A percentile compares a stretch with the other conserved stretches of the same genome.
Evolutionary conservation across 2,797 vertebrate genomes (phyloP).

Genomic region (Pipistrellus nathusii): DNA sequence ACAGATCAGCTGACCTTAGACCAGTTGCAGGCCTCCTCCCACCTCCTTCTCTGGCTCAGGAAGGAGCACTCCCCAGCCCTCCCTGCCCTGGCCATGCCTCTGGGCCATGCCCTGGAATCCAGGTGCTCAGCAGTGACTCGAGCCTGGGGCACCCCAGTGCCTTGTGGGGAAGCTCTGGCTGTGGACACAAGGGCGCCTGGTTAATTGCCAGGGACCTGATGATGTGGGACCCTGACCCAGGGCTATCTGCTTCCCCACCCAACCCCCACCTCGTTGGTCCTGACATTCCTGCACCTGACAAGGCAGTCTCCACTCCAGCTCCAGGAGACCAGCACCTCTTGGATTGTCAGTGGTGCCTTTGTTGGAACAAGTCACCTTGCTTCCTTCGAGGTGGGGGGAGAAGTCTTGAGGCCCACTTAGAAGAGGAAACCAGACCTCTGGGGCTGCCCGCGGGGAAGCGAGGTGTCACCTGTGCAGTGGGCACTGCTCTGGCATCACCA

Average conservation of each 20-base stretch:
- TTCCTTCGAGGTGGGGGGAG: not conserved
- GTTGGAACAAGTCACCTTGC: not conserved
- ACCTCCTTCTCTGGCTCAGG: not conserved
- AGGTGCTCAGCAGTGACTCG: not conserved
- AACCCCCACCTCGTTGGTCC: not conserved
- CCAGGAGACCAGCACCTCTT: not conserved
- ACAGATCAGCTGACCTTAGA: not conserved
- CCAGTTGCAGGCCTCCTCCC: not conserved
- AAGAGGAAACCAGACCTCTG: not conserved
- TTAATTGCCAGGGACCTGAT: not conserved
- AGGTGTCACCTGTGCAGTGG: not conserved
- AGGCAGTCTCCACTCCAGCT: not conserved
- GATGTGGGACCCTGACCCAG: not conserved
- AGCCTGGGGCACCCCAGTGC: not conserved
- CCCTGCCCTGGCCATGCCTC: not conserved
- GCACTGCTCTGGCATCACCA: not conserved
- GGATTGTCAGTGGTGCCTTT: not conserved
- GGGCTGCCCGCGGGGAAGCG: not conserved
- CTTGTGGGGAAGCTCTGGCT: not conserved
- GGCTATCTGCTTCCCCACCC: not conserved
- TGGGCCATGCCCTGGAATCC: not conserved
- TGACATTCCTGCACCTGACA: not conserved
- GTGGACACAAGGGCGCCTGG: rapidly evolving
- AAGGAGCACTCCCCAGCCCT: not conserved
- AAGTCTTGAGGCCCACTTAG: not conserved